phyloP scores from a whole-genome alignment of 53 echinoderm and acorn worm species.

The Patiria pectinifera region DNA sequence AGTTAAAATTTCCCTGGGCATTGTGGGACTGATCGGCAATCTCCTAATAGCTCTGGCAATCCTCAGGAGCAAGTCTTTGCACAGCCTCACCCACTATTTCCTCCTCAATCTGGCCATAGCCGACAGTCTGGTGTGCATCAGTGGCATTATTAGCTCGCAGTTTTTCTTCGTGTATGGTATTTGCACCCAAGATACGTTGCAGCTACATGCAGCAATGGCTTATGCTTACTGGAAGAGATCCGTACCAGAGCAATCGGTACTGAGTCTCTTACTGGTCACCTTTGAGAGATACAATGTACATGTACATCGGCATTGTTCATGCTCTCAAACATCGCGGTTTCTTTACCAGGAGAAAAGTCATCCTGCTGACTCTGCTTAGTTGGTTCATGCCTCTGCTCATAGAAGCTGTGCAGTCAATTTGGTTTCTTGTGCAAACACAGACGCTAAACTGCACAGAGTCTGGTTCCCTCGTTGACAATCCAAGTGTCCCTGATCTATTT shows the following conservation, averaged over 20 bases:
- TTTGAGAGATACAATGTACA: neutral
- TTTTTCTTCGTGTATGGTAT: neutral
- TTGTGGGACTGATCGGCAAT: conserved; percentile 25
- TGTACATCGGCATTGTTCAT: conserved; percentile 4
- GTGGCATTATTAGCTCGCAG: neutral
- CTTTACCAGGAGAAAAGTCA: conserved; percentile 6
- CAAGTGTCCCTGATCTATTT: too few relatives aligned
- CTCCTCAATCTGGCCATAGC: conserved; percentile 34
- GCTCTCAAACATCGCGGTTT: neutral
- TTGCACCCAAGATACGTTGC: neutral
- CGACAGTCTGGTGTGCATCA: conserved; percentile 23
- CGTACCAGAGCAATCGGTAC: neutral
- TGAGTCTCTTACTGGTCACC: conserved; percentile 1
- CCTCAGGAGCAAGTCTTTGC: conserved; percentile 1
- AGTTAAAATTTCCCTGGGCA: neutral
- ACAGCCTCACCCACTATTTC: conserved; percentile 35
- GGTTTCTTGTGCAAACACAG: neutral
- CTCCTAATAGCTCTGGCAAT: conserved; percentile 11
- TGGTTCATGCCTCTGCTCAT: neutral
- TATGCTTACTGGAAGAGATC: neutral
- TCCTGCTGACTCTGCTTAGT: neutral
- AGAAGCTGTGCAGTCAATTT: neutral
- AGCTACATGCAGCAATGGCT: neutral
- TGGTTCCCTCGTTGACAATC: too few relatives aligned
- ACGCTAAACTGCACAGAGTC: neutral